These are phyloP conservation scores for Malurus elegans DNA, from an alignment of 2,113 vertebrate species.

Conservation along the genomic window DNA sequence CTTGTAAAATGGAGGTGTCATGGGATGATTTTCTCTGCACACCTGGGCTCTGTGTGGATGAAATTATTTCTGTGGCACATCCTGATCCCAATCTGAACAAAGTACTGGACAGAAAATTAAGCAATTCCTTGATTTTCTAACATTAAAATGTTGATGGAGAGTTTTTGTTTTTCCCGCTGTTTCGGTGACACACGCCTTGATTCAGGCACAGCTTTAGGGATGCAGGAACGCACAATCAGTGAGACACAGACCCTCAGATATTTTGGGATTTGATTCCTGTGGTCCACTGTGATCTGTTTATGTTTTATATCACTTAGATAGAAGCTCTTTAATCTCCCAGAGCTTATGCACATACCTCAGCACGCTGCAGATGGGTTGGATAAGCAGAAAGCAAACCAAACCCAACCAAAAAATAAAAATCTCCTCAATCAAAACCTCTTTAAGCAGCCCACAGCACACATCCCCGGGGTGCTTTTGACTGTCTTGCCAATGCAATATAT, in stretches of 20 bases:
- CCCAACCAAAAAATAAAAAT: not conserved
- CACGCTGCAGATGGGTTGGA: not conserved
- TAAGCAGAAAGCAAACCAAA: not conserved
- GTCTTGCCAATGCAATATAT: conserved; percentile 28
- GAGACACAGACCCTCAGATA: not conserved
- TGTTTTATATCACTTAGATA: not conserved
- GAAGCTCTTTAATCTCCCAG: not conserved
- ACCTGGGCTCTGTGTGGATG: too few relatives aligned
- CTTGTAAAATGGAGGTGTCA: too few relatives aligned
- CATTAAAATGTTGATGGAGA: too few relatives aligned
- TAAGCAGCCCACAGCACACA: not conserved
- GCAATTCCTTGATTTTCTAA: too few relatives aligned
- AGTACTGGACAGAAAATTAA: too few relatives aligned
- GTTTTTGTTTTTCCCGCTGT: too few relatives aligned
- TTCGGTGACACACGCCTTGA: not conserved
- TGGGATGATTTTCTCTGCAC: too few relatives aligned
- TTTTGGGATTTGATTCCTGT: not conserved
- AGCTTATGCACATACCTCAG: not conserved
- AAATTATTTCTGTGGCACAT: too few relatives aligned
- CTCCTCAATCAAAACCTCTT: not conserved
- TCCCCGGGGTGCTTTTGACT: conserved; percentile 10
- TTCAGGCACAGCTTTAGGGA: not conserved
- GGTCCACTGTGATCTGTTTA: not conserved
- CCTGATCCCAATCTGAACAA: too few relatives aligned
- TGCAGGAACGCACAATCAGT: accelerated